A percentile compares a stretch with the other conserved stretches of the same genome.
phyloP scores from a whole-genome alignment of 2,113 vertebrate species.

The Aythya baeri region DNA sequence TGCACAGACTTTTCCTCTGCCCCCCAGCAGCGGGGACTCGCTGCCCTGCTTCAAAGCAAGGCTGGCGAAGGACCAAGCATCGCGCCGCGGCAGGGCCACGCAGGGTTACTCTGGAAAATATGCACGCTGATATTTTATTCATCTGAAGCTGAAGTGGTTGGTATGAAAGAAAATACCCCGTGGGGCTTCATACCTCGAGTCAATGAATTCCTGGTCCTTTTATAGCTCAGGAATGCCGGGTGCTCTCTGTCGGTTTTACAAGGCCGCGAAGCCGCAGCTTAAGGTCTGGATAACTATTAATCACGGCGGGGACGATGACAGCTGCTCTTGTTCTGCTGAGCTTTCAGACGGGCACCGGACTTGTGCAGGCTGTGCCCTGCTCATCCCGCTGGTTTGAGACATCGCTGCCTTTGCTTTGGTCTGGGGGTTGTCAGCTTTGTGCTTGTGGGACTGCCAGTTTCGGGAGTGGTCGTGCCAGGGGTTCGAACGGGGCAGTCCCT shows the following conservation, averaged over 20 bases:
- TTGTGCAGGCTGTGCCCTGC: neutral
- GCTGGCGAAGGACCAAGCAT: neutral
- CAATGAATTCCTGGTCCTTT: slow-evolving; percentile 67
- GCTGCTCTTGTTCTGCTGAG: neutral
- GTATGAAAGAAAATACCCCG: slow-evolving; percentile 63
- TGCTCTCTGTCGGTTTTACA: neutral
- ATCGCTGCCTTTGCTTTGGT: neutral
- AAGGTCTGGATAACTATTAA: slow-evolving; percentile 16
- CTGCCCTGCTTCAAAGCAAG: neutral
- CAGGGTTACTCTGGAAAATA: slow-evolving; percentile 61
- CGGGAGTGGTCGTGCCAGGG: neutral
- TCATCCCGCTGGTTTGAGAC: neutral
- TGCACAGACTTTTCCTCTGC: neutral
- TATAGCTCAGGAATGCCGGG: slow-evolving; percentile 54
- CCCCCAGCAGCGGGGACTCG: neutral
- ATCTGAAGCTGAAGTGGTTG: slow-evolving; percentile 38
- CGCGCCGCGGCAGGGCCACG: neutral
- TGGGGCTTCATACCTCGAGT: slow-evolving; percentile 60
- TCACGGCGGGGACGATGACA: neutral
- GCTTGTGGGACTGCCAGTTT: neutral
- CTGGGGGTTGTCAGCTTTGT: too few species aligned
- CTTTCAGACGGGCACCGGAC: neutral
- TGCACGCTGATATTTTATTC: slow-evolving; percentile 37
- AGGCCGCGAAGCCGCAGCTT: neutral
- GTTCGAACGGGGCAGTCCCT: too few species aligned